These are phyloP conservation scores for Adela reaumurella DNA, from an alignment of 2,888 invertebrate genomes.

Conservation along the genomic window DNA sequence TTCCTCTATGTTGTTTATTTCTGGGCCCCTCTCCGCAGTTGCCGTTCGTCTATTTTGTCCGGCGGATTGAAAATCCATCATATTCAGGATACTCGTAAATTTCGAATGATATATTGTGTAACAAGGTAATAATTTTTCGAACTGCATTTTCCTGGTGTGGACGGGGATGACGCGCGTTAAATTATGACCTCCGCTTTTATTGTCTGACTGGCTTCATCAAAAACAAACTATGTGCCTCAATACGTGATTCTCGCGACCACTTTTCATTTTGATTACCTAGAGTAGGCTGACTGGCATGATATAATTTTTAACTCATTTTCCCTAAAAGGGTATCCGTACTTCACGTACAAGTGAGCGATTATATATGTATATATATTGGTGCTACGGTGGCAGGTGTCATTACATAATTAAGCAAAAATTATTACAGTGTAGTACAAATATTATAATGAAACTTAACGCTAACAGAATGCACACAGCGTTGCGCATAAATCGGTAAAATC, in stretches of 20 bases:
- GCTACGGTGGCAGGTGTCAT: too few species aligned
- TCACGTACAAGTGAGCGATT: too few species aligned
- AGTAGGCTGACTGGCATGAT: too few species aligned
- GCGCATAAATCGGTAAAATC: not conserved
- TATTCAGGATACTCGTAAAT: constrained; percentile 55
- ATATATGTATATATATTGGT: too few species aligned
- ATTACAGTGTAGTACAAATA: too few species aligned
- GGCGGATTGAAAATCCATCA: constrained; percentile 56
- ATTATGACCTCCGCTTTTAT: constrained; percentile 27
- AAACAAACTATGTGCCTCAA: not conserved
- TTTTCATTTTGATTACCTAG: too few species aligned
- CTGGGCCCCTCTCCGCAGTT: constrained; percentile 23
- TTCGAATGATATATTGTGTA: constrained; percentile 51
- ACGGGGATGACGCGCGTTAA: constrained; percentile 48
- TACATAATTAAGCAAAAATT: too few species aligned
- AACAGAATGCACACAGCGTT: too few species aligned
- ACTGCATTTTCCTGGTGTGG: constrained; percentile 44
- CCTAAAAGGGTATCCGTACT: too few species aligned
- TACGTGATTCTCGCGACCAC: too few species aligned
- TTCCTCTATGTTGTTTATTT: constrained; percentile 45
- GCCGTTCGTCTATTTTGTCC: constrained; percentile 37
- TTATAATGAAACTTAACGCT: too few species aligned
- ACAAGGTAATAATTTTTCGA: constrained; percentile 51
- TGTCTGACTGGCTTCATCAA: not conserved
- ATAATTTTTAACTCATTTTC: too few species aligned